A percentile compares a stretch with the other conserved stretches of the same genome.
Conservation (phyloP, 2,888 invertebrate genomes). For the Nineta flava region DNA sequence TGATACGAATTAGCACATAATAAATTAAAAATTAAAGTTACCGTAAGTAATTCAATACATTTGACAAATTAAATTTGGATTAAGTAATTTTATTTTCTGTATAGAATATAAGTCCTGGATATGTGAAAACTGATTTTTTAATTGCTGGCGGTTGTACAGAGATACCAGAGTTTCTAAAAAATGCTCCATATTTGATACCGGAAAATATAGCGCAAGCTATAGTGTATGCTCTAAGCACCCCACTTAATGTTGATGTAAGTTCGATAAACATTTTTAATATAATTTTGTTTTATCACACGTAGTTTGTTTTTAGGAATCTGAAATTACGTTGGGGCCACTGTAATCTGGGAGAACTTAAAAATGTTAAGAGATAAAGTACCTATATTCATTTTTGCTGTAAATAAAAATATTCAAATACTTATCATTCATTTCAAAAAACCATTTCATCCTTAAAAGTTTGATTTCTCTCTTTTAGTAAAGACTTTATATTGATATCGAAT, state of each 20-base stretch:
- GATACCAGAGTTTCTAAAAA: not conserved
- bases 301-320: not conserved
- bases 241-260: not conserved
- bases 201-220: not conserved
- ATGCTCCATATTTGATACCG: not conserved
- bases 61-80: not conserved
- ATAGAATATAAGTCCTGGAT: constrained; percentile 1
- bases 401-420: no score
- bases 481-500: no score
- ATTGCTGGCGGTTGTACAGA: not conserved
- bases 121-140: not conserved
- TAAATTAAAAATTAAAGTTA: constrained; percentile 19
- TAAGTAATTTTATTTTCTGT: not conserved
- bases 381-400: no score
- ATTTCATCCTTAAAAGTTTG: no score
- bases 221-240: not conserved
- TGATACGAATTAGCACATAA: constrained; percentile 23
- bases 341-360: no score
- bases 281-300: no score
- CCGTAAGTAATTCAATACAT: constrained; percentile 12
- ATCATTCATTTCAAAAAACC: no score
- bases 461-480: no score
- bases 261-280: no score
- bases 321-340: not conserved
- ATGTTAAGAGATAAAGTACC: no score